phyloP scores from a whole-genome alignment of 2,888 invertebrate genomes.

The Camptogramma bilineatum region DNA sequence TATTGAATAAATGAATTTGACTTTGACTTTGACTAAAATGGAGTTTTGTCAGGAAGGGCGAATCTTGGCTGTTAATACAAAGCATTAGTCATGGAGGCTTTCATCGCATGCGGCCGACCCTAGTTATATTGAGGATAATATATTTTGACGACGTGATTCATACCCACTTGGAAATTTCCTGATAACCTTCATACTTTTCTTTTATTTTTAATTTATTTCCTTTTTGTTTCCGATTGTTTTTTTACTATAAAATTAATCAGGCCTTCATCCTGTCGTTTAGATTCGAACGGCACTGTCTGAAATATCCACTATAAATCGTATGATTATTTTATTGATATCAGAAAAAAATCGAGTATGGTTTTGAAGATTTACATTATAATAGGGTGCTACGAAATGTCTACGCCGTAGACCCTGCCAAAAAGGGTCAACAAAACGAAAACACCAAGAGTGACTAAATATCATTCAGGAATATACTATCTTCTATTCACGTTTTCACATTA shows the following conservation, averaged over 20 bases:
- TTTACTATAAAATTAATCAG: neutral
- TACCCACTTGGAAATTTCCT: slow-evolving; percentile 11
- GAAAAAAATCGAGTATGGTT: too few relatives aligned
- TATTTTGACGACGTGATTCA: slow-evolving; percentile 14
- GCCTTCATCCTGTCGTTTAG: too few relatives aligned
- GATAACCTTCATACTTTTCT: neutral
- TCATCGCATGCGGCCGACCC: neutral
- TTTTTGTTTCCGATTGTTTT: neutral
- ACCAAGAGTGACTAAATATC: too few relatives aligned
- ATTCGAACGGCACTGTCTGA: too few relatives aligned
- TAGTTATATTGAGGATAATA: neutral
- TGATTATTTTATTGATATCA: too few relatives aligned
- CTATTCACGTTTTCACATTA: too few relatives aligned
- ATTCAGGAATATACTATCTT: too few relatives aligned
- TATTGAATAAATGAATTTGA: too few relatives aligned
- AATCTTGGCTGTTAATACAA: neutral
- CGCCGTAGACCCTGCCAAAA: slow-evolving; percentile 4
- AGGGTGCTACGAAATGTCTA: slow-evolving; percentile 13
- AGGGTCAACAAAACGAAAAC: too few relatives aligned
- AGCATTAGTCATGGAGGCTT: slow-evolving; percentile 13
- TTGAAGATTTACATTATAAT: neutral
- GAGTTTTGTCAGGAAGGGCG: too few relatives aligned
- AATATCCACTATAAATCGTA: too few relatives aligned
- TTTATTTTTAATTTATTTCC: neutral
- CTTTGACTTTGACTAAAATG: too few relatives aligned